Base-by-base conservation (phyloP, 2,113 vertebrate genomes). In the Anhinga rufa region DNA sequence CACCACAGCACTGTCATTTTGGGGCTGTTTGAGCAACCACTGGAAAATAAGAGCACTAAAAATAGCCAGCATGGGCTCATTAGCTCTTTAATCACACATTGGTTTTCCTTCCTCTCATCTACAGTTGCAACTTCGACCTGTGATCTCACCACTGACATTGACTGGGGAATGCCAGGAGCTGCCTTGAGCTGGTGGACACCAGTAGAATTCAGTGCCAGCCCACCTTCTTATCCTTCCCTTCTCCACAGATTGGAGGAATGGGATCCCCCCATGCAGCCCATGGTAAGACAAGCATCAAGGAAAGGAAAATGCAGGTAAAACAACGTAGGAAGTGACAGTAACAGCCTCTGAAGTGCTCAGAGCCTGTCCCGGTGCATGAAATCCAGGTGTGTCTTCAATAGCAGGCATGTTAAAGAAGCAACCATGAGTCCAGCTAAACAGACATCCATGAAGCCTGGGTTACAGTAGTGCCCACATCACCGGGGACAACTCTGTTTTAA, bases 41-140 rank as follows among this genome's bases (percentile, higher is more conserved):
- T 94, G 93, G 95, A 95, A 97, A 95, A 89, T 79, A 91, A 95
- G 88, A 85, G 62, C 12, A 38, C 96, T 93, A 95, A 94, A 97
- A 95, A 96, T 95, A 97, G 85, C 84, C 84, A 83, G 11, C 58
- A 52, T 1, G 29, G 70, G 75, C 75, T 96, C 86, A 86, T 97
- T 95, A 95, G 87, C 84, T 92, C 94, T 81, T 95, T 95, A 97
- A 96, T 97, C 95, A 81, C 92, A 62, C 17, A 3, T 74, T 48
- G 62, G 32, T 62, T 91, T 97, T 80, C 42, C 52, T 83, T 74
- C 55, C 48, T 91, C 81, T 87, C 54, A 16, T 92, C 78, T 87
- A 4, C 25, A 9, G 66, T 49, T 64, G 44, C 29, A 44, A 32
- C 52, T 85, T 76, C 68, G 84, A 44, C 74, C 92, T 91, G 70